Evolutionary conservation across 92 coral and sea anemone species (phyloP).

Genomic region (Epizoanthus scotinus): DNA sequence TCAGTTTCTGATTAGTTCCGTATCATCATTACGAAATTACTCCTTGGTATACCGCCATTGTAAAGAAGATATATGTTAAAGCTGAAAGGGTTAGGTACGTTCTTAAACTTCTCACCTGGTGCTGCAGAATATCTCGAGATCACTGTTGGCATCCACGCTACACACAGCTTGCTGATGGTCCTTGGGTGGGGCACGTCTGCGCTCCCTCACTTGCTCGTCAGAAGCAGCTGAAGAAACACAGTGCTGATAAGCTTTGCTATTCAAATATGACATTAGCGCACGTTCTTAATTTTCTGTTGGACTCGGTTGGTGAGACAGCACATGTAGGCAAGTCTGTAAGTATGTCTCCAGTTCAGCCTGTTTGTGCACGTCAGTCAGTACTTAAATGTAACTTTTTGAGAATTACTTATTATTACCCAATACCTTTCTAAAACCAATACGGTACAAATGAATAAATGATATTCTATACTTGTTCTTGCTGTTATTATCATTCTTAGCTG

Average conservation of each 20-base stretch:
- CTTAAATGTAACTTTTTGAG: background rate
- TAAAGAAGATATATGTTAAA: too few species aligned
- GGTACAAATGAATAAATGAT: too few species aligned
- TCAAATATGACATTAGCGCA: background rate
- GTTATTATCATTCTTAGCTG: too few species aligned
- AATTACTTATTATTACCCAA: background rate
- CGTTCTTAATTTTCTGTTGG: background rate
- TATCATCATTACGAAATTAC: too few species aligned
- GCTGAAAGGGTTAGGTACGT: background rate
- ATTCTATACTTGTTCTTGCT: too few species aligned
- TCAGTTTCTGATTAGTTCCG: too few species aligned
- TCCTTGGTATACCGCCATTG: too few species aligned
- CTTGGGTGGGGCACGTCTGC: slow-evolving; percentile 55
- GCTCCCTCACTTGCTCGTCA: slow-evolving; percentile 46
- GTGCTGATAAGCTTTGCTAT: background rate
- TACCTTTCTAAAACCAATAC: too few species aligned
- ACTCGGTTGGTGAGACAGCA: background rate
- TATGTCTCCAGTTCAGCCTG: background rate
- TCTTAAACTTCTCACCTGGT: slow-evolving; percentile 61
- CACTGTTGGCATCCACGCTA: slow-evolving; percentile 77
- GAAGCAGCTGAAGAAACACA: background rate
- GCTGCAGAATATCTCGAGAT: slow-evolving; percentile 82
- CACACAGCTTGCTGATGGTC: slow-evolving; percentile 79
- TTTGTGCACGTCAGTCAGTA: background rate
- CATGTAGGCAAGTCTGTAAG: background rate